Evolutionary conservation across 2,797 vertebrate species (phyloP).

Genomic region (Acanthiza pusilla): DNA sequence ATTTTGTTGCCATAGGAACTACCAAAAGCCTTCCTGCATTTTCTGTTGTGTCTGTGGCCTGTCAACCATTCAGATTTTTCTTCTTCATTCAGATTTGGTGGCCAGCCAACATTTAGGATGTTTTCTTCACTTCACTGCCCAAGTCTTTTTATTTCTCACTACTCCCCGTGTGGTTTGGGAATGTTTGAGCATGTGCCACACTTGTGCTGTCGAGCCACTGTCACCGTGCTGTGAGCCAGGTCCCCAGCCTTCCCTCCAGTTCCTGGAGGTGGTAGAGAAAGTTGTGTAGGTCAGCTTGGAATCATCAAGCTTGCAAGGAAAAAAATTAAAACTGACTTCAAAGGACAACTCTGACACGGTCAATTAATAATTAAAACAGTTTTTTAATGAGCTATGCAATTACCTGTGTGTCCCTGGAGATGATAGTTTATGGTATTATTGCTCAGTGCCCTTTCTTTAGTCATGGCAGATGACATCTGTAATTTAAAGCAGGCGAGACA

Average conservation of each 20-base stretch:
- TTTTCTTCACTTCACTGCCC: not conserved
- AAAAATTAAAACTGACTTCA: constrained; percentile 87
- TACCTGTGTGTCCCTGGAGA: constrained; percentile 86
- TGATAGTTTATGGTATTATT: constrained; percentile 81
- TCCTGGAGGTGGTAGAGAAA: constrained; percentile 42
- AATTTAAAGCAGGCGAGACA: constrained; percentile 80
- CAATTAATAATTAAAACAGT: constrained; percentile 92
- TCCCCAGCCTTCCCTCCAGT: not conserved
- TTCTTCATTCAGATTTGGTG: not conserved
- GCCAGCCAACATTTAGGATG: not conserved
- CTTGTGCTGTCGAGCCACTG: not conserved
- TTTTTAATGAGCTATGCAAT: constrained; percentile 93
- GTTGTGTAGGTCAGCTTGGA: constrained; percentile 79
- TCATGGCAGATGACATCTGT: constrained; percentile 80
- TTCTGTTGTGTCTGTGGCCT: not conserved
- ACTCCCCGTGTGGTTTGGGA: fast-evolving
- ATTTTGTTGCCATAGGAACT: not conserved
- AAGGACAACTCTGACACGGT: constrained; percentile 91
- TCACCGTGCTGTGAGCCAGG: not conserved
- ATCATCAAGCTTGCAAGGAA: constrained; percentile 76
- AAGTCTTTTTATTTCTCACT: not conserved
- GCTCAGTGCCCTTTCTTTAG: constrained; percentile 79
- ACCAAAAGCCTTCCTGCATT: not conserved
- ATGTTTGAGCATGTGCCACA: fast-evolving
- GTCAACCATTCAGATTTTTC: not conserved